Percentiles rank a stretch among this genome's conserved stretches.
Evolutionary conservation across 2,113 vertebrate species (phyloP).

Genomic region (Stomatorhinus ivindoensis): DNA sequence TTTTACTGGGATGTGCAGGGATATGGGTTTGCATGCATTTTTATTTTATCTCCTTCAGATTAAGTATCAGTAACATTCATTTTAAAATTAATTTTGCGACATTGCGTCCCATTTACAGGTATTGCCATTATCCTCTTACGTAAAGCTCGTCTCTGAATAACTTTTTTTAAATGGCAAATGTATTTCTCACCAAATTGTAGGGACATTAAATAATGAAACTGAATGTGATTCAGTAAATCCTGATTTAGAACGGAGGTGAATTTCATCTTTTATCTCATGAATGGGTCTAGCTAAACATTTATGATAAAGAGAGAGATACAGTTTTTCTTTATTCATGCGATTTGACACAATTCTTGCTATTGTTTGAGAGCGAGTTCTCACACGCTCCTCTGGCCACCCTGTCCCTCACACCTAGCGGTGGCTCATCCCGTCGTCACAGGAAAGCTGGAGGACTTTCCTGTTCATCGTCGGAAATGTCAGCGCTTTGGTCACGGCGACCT

Average conservation of each 20-base stretch:
- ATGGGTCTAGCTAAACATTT: neutral
- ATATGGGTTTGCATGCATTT: neutral
- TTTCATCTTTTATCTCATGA: neutral
- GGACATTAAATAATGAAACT: neutral
- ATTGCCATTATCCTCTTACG: neutral
- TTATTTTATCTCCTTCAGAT: neutral
- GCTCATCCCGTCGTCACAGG: neutral
- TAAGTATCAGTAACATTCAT: neutral
- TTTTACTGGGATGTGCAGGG: neutral
- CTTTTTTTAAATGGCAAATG: neutral
- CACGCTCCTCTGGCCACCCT: neutral
- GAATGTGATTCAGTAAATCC: too few species aligned
- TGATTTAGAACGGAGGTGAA: neutral
- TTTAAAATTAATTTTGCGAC: neutral
- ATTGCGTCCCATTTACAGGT: neutral
- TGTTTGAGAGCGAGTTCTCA: neutral
- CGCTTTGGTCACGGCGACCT: slow-evolving; percentile 9
- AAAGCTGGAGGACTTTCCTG: neutral
- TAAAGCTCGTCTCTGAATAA: neutral
- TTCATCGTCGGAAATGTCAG: neutral
- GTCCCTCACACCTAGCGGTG: neutral
- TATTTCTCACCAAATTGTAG: neutral
- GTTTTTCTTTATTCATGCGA: neutral
- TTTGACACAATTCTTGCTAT: neutral
- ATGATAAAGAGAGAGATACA: neutral